phyloP scores from a whole-genome alignment of 2,888 invertebrate genomes.

The Stomorhina lunata region DNA sequence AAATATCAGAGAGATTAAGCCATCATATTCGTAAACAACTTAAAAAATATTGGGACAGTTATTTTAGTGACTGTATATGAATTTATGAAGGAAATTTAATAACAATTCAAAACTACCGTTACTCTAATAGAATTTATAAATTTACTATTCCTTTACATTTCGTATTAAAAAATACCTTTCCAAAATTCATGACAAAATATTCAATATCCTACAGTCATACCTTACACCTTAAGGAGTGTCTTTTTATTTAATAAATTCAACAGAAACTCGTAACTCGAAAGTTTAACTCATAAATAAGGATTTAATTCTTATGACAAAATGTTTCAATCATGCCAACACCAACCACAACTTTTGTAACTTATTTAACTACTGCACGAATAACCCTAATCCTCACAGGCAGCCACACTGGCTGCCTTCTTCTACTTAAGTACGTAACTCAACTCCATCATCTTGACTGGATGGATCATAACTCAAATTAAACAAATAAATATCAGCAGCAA shows the following conservation, averaged over 20 bases:
- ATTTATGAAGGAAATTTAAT: too few relatives aligned
- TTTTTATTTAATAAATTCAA: neutral
- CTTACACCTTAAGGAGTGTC: neutral
- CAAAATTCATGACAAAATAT: too few relatives aligned
- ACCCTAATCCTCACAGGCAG: neutral
- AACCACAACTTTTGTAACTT: too few relatives aligned
- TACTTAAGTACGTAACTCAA: constrained; percentile 27
- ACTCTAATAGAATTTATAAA: too few relatives aligned
- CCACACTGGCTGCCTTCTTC: neutral
- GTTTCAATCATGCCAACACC: constrained; percentile 14
- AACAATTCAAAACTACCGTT: too few relatives aligned
- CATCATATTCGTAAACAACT: too few relatives aligned
- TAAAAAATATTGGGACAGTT: too few relatives aligned
- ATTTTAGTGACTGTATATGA: too few relatives aligned
- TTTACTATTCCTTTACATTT: too few relatives aligned
- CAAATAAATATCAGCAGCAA: neutral
- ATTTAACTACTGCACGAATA: too few relatives aligned
- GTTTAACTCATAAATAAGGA: constrained; percentile 32
- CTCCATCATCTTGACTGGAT: constrained; percentile 41
- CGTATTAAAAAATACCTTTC: too few relatives aligned
- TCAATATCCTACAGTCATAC: neutral
- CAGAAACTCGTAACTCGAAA: neutral
- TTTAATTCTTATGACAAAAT: constrained; percentile 28
- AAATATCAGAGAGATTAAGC: too few relatives aligned
- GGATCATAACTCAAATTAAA: constrained; percentile 46